Evolutionary conservation across 2,888 invertebrate species (phyloP).

Genomic region (Heliconius ethilla): DNA sequence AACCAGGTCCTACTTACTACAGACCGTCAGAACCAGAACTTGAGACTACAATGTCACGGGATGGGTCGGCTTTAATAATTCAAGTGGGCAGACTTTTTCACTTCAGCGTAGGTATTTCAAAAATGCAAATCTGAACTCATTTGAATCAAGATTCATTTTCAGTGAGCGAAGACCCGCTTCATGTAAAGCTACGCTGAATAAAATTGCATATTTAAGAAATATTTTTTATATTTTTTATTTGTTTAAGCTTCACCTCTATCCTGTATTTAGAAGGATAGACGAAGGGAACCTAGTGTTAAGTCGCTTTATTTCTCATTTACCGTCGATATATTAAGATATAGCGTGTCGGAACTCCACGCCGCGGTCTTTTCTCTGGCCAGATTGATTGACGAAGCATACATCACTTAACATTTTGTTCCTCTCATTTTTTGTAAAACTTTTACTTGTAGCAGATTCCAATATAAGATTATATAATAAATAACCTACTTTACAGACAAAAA

Average conservation of each 20-base stretch:
- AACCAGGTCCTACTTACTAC: background rate
- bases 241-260: background rate
- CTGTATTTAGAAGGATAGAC: no score
- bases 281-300: no score
- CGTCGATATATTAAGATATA: no score
- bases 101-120: conserved; percentile 16
- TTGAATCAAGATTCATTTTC: conserved; percentile 26
- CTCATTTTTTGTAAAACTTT: no score
- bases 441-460: no score
- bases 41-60: conserved; percentile 23
- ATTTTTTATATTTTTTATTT: background rate
- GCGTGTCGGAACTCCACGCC: no score
- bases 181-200: background rate
- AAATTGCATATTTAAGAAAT: conserved; percentile 9
- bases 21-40: conserved; percentile 10
- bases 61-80: conserved; percentile 25
- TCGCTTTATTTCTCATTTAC: no score
- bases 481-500: no score
- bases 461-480: no score
- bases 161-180: conserved; percentile 17
- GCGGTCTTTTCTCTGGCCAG: no score
- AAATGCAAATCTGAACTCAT: conserved; percentile 32
- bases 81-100: conserved; percentile 29
- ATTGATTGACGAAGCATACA: no score
- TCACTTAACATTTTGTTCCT: no score